A percentile compares a stretch with the other conserved stretches of the same genome.
These are phyloP conservation scores for Phaenicophaeus curvirostris DNA, from an alignment of 2,797 vertebrate genomes.

Conservation along the genomic window DNA sequence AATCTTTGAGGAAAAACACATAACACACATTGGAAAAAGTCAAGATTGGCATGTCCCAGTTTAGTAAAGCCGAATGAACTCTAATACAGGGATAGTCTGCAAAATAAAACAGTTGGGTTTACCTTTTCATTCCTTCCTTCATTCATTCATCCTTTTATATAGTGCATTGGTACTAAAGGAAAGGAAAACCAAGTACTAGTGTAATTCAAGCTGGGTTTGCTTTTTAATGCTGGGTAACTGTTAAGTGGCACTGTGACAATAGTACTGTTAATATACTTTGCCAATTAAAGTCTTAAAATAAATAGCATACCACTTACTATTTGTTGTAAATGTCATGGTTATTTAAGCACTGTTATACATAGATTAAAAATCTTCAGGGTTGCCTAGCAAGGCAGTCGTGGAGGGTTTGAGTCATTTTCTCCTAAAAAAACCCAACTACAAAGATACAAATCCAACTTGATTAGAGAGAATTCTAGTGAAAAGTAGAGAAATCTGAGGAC, in stretches of 20 bases:
- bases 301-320: constrained; percentile 66
- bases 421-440: rapidly evolving
- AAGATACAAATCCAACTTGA: not conserved
- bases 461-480: constrained; percentile 25
- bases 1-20: not conserved
- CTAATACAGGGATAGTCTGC: not conserved
- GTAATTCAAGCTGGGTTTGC: not conserved
- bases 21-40: constrained; percentile 11
- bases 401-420: not conserved
- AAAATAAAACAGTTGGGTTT: not conserved
- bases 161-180: constrained; percentile 20
- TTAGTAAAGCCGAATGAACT: constrained; percentile 36
- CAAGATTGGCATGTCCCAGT: constrained; percentile 3
- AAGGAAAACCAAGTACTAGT: not conserved
- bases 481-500: constrained; percentile 21
- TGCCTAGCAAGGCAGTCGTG: not conserved
- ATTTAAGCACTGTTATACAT: constrained; percentile 63
- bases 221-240: not conserved
- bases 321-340: constrained; percentile 63
- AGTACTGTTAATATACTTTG: constrained; percentile 57
- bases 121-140: not conserved
- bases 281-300: constrained; percentile 69
- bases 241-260: constrained; percentile 14
- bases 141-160: not conserved
- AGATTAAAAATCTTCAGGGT: constrained; percentile 60